Percentiles rank a stretch among this genome's conserved stretches.
Evolutionary conservation across 1,140 invertebrate genomes (phyloP).

Genomic region (Macrotrachela quadricornifera): DNA sequence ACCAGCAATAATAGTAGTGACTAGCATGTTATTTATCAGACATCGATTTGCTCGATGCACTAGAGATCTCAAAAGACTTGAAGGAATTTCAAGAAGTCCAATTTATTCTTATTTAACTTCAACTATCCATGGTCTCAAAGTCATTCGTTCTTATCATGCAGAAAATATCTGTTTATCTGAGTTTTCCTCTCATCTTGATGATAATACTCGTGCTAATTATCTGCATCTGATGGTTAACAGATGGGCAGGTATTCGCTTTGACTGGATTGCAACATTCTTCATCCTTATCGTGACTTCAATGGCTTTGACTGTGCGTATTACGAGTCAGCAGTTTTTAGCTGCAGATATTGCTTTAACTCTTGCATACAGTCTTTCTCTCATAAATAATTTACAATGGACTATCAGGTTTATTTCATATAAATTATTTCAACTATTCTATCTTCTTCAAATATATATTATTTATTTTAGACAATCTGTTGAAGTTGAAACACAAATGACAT

Average conservation of each 20-base stretch:
- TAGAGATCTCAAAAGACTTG: conserved; percentile 46
- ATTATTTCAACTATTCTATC: too few relatives aligned
- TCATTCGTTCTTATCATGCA: conserved; percentile 56
- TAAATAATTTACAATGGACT: too few relatives aligned
- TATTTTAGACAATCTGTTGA: too few relatives aligned
- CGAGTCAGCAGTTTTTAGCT: too few relatives aligned
- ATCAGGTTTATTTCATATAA: too few relatives aligned
- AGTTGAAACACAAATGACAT: not conserved
- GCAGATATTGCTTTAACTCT: too few relatives aligned
- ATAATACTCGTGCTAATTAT: conserved; percentile 34
- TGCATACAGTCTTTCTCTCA: too few relatives aligned
- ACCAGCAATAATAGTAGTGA: conserved; percentile 41
- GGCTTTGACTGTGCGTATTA: too few relatives aligned
- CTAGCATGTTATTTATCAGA: conserved; percentile 50
- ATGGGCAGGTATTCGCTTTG: conserved; percentile 60
- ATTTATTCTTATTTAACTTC: conserved; percentile 66
- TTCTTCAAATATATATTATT: too few relatives aligned
- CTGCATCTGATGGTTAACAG: conserved; percentile 52
- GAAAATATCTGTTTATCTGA: conserved; percentile 40
- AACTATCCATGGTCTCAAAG: conserved; percentile 62
- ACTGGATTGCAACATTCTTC: conserved; percentile 34
- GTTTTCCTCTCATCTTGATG: conserved; percentile 43
- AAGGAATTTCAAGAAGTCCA: conserved; percentile 34
- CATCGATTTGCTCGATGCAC: conserved; percentile 57
- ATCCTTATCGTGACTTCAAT: too few relatives aligned